These are phyloP conservation scores for Schizaphis graminum DNA, from an alignment of 2,888 invertebrate species.

Conservation along the genomic window DNA sequence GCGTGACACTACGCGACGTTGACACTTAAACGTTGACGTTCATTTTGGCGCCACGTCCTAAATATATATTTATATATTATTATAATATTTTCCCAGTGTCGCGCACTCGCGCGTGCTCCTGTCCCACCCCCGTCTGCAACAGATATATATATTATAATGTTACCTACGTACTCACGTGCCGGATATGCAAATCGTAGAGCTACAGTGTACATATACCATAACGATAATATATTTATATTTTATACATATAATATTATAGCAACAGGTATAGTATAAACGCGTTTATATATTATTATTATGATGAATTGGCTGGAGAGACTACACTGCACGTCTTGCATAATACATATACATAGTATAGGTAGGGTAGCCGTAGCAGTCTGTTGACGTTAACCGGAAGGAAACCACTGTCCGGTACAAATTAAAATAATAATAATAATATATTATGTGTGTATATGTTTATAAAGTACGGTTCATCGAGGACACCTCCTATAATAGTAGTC, in stretches of 20 bases:
- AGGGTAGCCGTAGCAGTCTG: background rate
- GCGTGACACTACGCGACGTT: slow-evolving; percentile 7
- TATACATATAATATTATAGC: background rate
- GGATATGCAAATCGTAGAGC: background rate
- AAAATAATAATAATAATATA: background rate
- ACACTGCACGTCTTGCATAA: background rate
- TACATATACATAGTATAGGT: background rate
- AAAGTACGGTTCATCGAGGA: background rate
- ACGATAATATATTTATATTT: background rate
- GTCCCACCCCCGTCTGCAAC: background rate
- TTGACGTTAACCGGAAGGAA: slow-evolving; percentile 13
- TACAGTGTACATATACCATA: background rate
- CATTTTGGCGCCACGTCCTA: background rate
- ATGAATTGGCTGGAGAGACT: background rate
- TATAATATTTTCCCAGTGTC: slow-evolving; percentile 4
- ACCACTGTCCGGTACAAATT: slow-evolving; percentile 12
- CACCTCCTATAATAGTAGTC: background rate
- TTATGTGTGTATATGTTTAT: background rate
- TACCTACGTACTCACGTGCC: background rate
- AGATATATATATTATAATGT: background rate
- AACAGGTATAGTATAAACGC: background rate
- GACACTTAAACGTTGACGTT: background rate
- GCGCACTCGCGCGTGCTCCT: background rate
- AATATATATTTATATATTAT: slow-evolving; percentile 7
- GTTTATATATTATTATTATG: background rate